These are phyloP conservation scores for Microtus californicus DNA, from an alignment of 2,797 vertebrate genomes.

Conservation along the genomic window DNA sequence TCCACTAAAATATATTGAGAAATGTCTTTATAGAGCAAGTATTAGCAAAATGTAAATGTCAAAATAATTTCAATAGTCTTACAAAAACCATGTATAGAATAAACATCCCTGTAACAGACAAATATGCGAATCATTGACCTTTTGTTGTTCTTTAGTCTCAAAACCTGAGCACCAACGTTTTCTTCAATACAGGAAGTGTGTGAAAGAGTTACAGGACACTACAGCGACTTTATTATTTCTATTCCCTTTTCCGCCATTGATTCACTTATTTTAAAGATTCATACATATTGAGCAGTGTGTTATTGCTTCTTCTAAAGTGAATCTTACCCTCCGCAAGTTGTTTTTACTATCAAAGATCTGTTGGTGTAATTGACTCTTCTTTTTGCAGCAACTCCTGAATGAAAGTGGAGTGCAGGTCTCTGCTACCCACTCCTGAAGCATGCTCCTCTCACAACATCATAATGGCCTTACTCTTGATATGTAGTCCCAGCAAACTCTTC, in stretches of 20 bases:
- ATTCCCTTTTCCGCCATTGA: neutral
- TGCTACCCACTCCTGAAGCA: accelerated
- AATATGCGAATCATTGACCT: neutral
- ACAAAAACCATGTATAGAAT: neutral
- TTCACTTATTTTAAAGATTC: neutral
- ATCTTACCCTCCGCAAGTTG: accelerated
- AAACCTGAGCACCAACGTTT: accelerated
- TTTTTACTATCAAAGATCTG: neutral
- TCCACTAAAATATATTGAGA: neutral
- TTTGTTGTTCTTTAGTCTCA: neutral
- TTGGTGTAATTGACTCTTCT: neutral
- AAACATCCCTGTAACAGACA: neutral
- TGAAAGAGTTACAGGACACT: accelerated
- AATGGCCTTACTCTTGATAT: neutral
- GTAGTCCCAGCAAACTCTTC: neutral
- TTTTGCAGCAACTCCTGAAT: neutral
- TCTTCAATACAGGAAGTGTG: neutral
- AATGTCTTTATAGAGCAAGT: neutral
- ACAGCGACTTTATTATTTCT: accelerated
- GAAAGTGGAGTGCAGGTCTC: neutral
- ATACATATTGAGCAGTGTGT: accelerated
- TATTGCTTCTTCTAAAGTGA: neutral
- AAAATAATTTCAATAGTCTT: neutral
- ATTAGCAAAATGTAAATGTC: neutral
- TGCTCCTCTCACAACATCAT: no score